Percentiles rank a stretch among this genome's conserved stretches.
These are phyloP conservation scores for Drosophila auraria DNA, from an alignment of 1,140 invertebrate species.

Conservation along the genomic window DNA sequence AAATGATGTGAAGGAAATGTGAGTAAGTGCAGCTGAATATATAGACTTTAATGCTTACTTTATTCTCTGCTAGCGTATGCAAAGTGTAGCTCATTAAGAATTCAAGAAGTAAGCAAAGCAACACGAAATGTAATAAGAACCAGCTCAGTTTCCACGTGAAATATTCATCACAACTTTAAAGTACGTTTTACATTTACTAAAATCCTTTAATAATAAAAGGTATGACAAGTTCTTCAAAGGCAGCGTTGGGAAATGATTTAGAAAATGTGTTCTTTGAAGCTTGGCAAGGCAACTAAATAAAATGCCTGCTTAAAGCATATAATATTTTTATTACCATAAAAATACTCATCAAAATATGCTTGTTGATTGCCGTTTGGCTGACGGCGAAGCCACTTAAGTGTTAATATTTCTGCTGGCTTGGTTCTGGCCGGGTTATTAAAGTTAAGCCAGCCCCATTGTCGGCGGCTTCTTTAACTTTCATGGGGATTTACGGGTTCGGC, in stretches of 20 bases:
- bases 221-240: not conserved
- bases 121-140: constrained; percentile 11
- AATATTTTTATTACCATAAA: constrained; percentile 14
- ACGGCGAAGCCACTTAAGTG: constrained; percentile 32
- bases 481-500: constrained; percentile 45
- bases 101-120: constrained; percentile 8
- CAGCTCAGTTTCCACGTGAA: constrained; percentile 5
- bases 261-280: not conserved
- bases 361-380: constrained; percentile 28
- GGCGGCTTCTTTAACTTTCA: constrained; percentile 41
- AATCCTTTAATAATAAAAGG: not conserved
- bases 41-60: constrained; percentile 4
- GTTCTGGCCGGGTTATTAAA: constrained; percentile 48
- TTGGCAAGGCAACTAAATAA: not conserved
- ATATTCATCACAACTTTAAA: not conserved
- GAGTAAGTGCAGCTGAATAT: not conserved
- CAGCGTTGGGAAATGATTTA: not conserved
- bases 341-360: constrained; percentile 27
- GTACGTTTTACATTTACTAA: not conserved
- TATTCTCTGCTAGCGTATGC: not conserved
- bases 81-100: constrained; percentile 15
- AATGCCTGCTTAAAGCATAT: not conserved
- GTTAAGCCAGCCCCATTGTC: constrained; percentile 53
- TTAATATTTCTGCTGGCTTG: constrained; percentile 18
- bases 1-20: constrained; percentile 5